phyloP scores from a whole-genome alignment of 2,797 vertebrate genomes.

The Pangasius larnaudii region DNA sequence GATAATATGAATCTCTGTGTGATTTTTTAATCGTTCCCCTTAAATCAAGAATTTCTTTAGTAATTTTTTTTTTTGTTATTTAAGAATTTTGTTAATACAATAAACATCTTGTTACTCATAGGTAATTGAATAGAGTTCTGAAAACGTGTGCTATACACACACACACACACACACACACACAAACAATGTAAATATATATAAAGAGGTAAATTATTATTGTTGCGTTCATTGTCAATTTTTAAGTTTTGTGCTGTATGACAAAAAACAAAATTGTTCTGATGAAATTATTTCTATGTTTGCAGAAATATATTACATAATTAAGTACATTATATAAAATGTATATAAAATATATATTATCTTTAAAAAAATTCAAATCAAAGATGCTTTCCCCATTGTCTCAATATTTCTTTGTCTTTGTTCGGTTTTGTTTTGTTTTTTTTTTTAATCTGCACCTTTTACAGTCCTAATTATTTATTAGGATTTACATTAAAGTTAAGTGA shows the following conservation, averaged over 20 bases:
- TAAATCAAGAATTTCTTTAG: background rate
- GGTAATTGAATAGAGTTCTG: background rate
- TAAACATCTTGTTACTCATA: background rate
- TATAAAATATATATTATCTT: background rate
- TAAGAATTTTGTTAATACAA: background rate
- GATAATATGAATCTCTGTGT: background rate
- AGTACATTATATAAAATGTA: background rate
- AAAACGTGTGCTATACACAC: background rate
- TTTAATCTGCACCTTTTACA: background rate
- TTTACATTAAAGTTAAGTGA: background rate
- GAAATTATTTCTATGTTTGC: background rate
- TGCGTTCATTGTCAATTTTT: background rate
- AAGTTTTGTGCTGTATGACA: background rate
- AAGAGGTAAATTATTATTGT: background rate
- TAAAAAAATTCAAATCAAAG: background rate
- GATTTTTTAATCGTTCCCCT: background rate
- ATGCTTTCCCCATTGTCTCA: background rate
- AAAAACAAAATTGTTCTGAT: background rate
- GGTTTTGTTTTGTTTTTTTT: background rate
- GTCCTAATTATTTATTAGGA: background rate
- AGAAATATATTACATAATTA: background rate
- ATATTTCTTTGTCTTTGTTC: background rate
- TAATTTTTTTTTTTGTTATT: background rate
- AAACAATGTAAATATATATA: background rate
- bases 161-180: constrained; percentile 5